Percentiles rank a stretch among this genome's conserved stretches.
These are phyloP conservation scores for Aspidapion aeneum DNA, from an alignment of 2,888 invertebrate species.

Conservation along the genomic window DNA sequence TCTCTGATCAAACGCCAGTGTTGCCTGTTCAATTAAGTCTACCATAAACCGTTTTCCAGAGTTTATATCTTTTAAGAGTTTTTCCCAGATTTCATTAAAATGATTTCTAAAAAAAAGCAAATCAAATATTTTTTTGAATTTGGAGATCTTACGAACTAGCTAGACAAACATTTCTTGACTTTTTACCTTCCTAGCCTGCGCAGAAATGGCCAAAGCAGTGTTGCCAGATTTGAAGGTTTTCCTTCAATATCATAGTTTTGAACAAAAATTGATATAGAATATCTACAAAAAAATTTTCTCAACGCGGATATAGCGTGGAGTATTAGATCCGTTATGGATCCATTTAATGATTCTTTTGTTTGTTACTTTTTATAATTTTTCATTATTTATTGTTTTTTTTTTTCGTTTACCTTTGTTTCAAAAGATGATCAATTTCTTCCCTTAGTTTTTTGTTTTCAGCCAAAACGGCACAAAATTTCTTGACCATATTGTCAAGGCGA, in stretches of 20 bases:
- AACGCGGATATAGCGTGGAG: too few species aligned
- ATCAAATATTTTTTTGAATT: neutral
- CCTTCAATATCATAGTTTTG: too few species aligned
- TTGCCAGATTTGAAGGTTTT: too few species aligned
- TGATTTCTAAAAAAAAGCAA: constrained; percentile 54
- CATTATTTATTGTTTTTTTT: too few species aligned
- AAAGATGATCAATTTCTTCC: constrained; percentile 74
- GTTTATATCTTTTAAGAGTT: constrained; percentile 69
- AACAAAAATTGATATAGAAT: too few species aligned
- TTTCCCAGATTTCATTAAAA: constrained; percentile 80
- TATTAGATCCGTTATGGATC: too few species aligned
- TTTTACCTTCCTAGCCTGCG: too few species aligned
- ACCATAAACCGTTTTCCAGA: constrained; percentile 78
- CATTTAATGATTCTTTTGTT: too few species aligned
- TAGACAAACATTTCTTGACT: too few species aligned
- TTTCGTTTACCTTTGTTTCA: constrained; percentile 76
- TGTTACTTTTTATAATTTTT: too few species aligned
- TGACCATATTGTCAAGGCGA: constrained; percentile 70
- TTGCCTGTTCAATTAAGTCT: constrained; percentile 85
- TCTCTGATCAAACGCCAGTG: constrained; percentile 83
- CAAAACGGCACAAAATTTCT: constrained; percentile 71
- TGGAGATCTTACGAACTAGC: neutral
- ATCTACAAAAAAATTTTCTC: too few species aligned
- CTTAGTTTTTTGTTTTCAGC: constrained; percentile 70
- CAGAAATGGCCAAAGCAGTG: too few species aligned